phyloP scores from a whole-genome alignment of 2,797 vertebrate species.

The Cetoscarus ocellatus region DNA sequence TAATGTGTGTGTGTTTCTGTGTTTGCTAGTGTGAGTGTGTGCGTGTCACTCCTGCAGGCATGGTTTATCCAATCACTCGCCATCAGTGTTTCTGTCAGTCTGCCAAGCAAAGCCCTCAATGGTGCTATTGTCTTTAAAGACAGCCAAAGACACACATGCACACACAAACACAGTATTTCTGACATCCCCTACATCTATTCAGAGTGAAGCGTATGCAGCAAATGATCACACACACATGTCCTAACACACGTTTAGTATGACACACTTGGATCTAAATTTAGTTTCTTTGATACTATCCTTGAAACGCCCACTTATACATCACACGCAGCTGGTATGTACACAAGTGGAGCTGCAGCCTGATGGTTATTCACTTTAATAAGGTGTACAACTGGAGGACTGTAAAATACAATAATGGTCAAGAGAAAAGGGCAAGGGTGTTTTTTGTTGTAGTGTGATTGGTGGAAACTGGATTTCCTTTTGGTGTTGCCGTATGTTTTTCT shows the following conservation, averaged over 20 bases:
- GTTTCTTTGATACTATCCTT: too few relatives aligned
- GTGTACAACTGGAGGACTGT: background rate
- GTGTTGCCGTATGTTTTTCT: too few relatives aligned
- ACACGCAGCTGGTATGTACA: background rate
- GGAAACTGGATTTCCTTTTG: too few relatives aligned
- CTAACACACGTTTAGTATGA: background rate
- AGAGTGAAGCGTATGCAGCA: too few relatives aligned
- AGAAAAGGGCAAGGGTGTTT: too few relatives aligned
- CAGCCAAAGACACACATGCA: constrained; percentile 32
- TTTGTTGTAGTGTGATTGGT: too few relatives aligned
- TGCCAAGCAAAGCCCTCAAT: constrained; percentile 68
- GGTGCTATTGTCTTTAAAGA: constrained; percentile 64
- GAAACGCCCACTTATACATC: constrained; percentile 3
- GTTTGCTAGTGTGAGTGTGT: constrained; percentile 2
- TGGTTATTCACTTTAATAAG: background rate
- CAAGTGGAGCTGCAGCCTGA: too few relatives aligned
- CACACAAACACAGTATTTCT: background rate
- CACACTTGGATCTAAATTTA: too few relatives aligned
- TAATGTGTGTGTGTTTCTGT: constrained; percentile 32
- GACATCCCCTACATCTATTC: background rate
- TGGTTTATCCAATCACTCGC: constrained; percentile 77
- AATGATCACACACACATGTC: background rate
- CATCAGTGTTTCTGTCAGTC: constrained; percentile 77
- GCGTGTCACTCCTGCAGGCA: constrained; percentile 65
- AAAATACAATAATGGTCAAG: too few relatives aligned